Percentiles rank a stretch among this genome's conserved stretches.
These are phyloP conservation scores for Melanchra persicariae DNA, from an alignment of 2,888 invertebrate species.

Conservation along the genomic window DNA sequence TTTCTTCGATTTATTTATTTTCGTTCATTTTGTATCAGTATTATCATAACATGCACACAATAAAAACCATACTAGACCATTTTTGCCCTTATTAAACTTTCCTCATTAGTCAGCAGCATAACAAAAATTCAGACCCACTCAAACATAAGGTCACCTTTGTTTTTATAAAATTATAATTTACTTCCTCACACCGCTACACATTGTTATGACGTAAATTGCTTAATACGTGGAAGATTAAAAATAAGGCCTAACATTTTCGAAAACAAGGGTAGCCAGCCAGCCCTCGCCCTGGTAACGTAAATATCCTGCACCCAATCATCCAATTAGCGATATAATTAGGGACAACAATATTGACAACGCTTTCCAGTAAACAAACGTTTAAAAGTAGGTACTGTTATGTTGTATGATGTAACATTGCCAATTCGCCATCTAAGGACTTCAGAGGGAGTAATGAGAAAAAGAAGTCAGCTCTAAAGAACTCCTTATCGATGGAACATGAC, in stretches of 20 bases:
- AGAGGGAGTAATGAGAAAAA: neutral
- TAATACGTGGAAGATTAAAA: constrained; percentile 30
- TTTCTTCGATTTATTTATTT: constrained; percentile 1
- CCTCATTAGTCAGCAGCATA: neutral
- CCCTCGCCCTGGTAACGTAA: constrained; percentile 10
- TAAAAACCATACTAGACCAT: neutral
- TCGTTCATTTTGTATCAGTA: neutral
- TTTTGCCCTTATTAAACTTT: neutral
- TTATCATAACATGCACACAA: no score
- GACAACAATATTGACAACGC: constrained; percentile 25
- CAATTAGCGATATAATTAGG: constrained; percentile 24
- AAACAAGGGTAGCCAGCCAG: neutral
- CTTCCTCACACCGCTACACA: constrained; percentile 8
- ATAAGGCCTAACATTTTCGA: constrained; percentile 4
- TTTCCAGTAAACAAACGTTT: constrained; percentile 13
- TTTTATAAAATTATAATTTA: neutral
- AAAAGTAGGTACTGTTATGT: neutral
- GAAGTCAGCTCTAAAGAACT: neutral
- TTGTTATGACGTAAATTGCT: constrained; percentile 32
- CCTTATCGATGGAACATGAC: neutral
- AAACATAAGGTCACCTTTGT: constrained; percentile 1
- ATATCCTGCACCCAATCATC: constrained; percentile 2
- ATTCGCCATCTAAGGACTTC: neutral
- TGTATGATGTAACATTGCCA: constrained; percentile 6
- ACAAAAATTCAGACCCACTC: neutral